These are phyloP conservation scores for Pachypeltis micranthus DNA, from an alignment of 1,140 invertebrate species.

Conservation along the genomic window DNA sequence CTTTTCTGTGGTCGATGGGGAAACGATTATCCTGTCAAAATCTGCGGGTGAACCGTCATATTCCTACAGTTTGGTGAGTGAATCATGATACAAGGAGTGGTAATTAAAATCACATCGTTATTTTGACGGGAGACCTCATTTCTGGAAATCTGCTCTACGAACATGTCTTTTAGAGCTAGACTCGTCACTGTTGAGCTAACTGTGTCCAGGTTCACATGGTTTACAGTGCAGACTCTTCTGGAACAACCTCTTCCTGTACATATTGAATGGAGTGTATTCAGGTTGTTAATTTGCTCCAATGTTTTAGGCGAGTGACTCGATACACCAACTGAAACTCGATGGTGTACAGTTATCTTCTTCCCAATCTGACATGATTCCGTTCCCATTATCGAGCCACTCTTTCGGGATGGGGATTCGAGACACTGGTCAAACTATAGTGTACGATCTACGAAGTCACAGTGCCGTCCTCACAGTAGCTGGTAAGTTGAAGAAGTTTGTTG, in stretches of 20 bases:
- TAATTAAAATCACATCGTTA: no score
- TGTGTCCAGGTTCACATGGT: no score
- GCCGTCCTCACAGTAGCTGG: neutral
- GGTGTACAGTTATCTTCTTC: neutral
- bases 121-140: no score
- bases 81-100: neutral
- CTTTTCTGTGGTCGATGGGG: neutral
- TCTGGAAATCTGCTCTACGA: no score
- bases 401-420: neutral
- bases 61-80: neutral
- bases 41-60: neutral
- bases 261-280: no score
- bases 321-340: neutral
- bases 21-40: neutral
- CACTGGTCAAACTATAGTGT: neutral
- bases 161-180: no score
- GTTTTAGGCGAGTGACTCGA: neutral
- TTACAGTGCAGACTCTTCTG: no score
- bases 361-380: neutral
- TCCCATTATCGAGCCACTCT: neutral
- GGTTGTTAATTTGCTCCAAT: no score
- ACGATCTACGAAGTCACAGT: neutral
- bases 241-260: no score
- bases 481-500: no score
- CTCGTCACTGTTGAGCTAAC: no score